Base-by-base conservation (phyloP, 2,888 invertebrate species). In the Caenorhabditis sulstoni region DNA sequence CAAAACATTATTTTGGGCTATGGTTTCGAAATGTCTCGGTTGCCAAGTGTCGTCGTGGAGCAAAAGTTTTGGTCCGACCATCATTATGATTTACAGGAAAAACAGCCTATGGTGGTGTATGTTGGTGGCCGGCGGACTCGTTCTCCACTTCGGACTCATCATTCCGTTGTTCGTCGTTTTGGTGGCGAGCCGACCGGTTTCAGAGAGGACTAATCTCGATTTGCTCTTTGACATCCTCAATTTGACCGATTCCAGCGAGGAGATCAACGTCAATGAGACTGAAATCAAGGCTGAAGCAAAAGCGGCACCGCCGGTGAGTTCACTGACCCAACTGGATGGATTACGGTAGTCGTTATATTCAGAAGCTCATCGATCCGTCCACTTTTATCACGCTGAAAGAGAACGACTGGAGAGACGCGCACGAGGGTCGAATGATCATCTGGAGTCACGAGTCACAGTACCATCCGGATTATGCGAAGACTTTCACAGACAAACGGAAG, bases 371-470 rank as follows among this genome's bases (percentile, higher is more conserved):
- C 55, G 81, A 85, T 67, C 68, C 80, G 0, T 79, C 79, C 1
- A 68, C 50, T 0, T 75, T 81, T 18, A 83, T 86, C 20, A 62
- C 74, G 0, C 47, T 84, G n/a, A 57, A 65, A 50, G 77, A 81
- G 62, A 76, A 85, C 50, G 86, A 86, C 66, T 86, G 86, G 86
- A 37, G 86, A 50, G 86, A 86, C 50, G 81, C 75, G 14, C 83
- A 83, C 49, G 76, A 79, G 12, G 81, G 80, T 29, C 75, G 79
- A 29, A 79, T 81, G 82, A 84, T 84, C 45, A 84, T 84, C 49
- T 84, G 84, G 84, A 82, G 82, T 20, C 80, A 75, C 41, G 84
- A 84, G 45, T 82, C 82, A 18, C 77, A 79, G 50, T 62, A 79
- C 52, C 84, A 84, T 83, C 84, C 84, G 16, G 84, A 84, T 44